phyloP scores from a whole-genome alignment of 2,888 invertebrate species.

The Drosophila nigricruria region DNA sequence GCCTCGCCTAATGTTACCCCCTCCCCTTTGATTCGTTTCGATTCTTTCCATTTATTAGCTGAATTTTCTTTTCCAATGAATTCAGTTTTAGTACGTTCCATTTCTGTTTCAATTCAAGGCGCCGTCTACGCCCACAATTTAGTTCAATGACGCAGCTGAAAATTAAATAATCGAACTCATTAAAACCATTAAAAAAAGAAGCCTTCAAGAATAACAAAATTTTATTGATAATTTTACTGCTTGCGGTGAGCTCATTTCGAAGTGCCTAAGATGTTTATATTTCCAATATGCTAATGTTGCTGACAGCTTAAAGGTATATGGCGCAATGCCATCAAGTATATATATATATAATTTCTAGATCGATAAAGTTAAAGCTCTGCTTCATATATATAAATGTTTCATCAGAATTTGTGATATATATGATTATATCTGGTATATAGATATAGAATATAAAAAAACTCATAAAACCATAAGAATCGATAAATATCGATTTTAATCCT shows the following conservation, averaged over 20 bases:
- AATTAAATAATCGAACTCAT: constrained; percentile 4
- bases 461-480: not conserved
- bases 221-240: constrained; percentile 7
- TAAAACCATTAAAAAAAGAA: not conserved
- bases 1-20: too few relatives aligned
- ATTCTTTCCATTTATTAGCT: not conserved
- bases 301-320: not conserved
- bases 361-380: not conserved
- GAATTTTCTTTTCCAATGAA: not conserved
- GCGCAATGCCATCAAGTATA: not conserved
- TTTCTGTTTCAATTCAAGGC: not conserved
- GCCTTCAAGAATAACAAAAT: not conserved
- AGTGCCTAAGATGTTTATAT: not conserved
- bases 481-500: not conserved
- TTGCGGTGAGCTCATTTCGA: not conserved
- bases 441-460: too few relatives aligned
- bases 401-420: too few relatives aligned
- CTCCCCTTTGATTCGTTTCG: not conserved
- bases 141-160: constrained; percentile 1
- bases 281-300: not conserved
- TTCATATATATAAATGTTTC: not conserved
- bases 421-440: too few relatives aligned
- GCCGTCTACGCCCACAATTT: not conserved
- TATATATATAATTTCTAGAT: not conserved
- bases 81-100: not conserved